Conservation (phyloP, 2,797 vertebrate species). For the Trematomus bernacchii region DNA sequence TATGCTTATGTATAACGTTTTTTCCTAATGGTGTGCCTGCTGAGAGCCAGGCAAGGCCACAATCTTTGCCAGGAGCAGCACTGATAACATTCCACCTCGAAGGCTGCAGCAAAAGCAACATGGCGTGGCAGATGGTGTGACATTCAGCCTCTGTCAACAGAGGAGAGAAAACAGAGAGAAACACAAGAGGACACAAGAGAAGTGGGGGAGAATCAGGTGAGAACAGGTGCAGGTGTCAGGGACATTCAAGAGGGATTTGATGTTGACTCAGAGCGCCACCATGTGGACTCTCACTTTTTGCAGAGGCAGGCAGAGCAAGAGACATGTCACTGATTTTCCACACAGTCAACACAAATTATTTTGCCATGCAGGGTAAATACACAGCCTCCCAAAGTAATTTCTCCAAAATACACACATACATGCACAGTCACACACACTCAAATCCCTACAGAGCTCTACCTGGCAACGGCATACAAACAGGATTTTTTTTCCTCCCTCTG, state of each 20-base stretch:
- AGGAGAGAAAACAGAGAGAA: conserved; percentile 51
- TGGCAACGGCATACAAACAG: conserved; percentile 69
- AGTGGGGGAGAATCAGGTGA: conserved; percentile 70
- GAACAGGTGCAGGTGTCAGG: conserved; percentile 59
- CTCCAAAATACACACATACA: conserved; percentile 63
- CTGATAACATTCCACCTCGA: conserved; percentile 61
- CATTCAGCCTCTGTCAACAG: conserved; percentile 79
- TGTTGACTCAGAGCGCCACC: conserved; percentile 81
- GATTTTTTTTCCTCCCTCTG: conserved; percentile 20
- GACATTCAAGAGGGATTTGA: conserved; percentile 20
- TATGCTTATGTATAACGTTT: not conserved
- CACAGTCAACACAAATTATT: conserved; percentile 75
- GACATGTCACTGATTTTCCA: conserved; percentile 77
- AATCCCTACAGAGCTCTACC: conserved; percentile 66
- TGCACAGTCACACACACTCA: conserved; percentile 47
- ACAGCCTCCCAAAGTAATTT: conserved; percentile 67
- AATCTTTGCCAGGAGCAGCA: conserved; percentile 42
- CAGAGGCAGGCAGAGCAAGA: conserved; percentile 49
- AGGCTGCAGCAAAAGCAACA: conserved; percentile 58
- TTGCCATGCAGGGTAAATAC: conserved; percentile 73
- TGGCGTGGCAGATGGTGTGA: conserved; percentile 80
- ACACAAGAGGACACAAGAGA: conserved; percentile 63
- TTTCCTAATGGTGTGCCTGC: conserved; percentile 1
- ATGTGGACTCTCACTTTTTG: conserved; percentile 66
- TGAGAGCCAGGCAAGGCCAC: conserved; percentile 12